Conservation (phyloP, 2,888 invertebrate species). For the Doris montereyensis region DNA sequence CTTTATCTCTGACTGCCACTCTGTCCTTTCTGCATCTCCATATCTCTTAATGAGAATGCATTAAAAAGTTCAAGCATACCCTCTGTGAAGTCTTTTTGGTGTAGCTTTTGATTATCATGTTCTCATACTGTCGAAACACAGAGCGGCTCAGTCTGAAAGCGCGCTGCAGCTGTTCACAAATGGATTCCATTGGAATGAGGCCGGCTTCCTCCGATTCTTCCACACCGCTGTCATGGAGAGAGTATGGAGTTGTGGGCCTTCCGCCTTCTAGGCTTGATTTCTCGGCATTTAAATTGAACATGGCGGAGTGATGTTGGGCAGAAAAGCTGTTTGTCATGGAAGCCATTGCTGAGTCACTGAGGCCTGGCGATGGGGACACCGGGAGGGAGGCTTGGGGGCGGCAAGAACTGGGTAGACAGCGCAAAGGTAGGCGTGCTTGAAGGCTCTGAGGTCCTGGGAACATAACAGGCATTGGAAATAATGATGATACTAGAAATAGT, state of each 20-base stretch:
- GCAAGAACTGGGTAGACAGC: conserved; percentile 64
- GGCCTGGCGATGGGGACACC: conserved; percentile 51
- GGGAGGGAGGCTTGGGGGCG: conserved; percentile 64
- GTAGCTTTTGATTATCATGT: conserved; percentile 50
- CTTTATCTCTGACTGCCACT: too few species aligned
- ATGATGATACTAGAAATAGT: neutral
- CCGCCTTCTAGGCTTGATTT: neutral
- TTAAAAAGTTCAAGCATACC: too few species aligned
- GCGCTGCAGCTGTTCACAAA: conserved; percentile 61
- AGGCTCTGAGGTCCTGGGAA: conserved; percentile 54
- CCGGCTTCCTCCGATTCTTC: conserved; percentile 57
- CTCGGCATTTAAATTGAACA: too few species aligned
- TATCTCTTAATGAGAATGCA: too few species aligned
- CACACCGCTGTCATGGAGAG: conserved; percentile 57
- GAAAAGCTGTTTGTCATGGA: too few species aligned
- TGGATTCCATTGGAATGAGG: conserved; percentile 62
- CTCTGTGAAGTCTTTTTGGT: conserved; percentile 59
- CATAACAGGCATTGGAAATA: neutral
- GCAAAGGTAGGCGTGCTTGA: conserved; percentile 60
- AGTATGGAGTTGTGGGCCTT: conserved; percentile 46
- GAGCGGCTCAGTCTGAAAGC: conserved; percentile 56
- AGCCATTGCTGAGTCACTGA: neutral
- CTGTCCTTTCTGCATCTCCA: too few species aligned
- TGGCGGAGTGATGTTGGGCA: too few species aligned
- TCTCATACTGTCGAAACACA: conserved; percentile 58